These are phyloP conservation scores for Lophochroa leadbeateri DNA, from an alignment of 2,113 vertebrate species.

Conservation along the genomic window DNA sequence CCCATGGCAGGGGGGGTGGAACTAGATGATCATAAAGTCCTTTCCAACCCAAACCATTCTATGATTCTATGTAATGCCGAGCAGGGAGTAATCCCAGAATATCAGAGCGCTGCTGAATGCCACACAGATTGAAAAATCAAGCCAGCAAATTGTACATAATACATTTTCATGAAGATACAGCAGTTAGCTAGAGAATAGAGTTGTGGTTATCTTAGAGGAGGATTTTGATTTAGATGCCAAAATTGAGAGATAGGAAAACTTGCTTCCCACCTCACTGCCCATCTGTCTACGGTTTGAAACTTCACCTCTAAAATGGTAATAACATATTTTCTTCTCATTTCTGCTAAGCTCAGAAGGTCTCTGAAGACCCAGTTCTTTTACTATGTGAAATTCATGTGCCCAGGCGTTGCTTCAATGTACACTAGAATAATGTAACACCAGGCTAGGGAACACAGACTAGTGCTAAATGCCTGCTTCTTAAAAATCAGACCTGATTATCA, in stretches of 20 bases:
- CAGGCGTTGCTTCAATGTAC: background rate
- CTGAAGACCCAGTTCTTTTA: background rate
- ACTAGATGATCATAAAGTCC: background rate
- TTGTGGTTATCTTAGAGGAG: background rate
- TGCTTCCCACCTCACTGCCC: background rate
- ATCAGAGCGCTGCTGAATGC: background rate
- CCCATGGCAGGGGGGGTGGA: background rate
- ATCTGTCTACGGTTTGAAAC: background rate
- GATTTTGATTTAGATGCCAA: background rate
- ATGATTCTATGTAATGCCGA: accelerated
- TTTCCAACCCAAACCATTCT: background rate
- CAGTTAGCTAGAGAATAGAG: background rate
- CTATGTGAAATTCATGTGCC: background rate
- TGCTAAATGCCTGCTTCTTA: background rate
- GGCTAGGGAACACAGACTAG: background rate
- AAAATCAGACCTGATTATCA: background rate
- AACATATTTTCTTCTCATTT: background rate
- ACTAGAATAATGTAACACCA: background rate
- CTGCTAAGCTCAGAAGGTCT: background rate
- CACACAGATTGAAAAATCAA: background rate
- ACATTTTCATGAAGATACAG: background rate
- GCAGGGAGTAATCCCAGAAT: background rate
- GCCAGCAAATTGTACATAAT: background rate
- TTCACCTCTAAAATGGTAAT: background rate
- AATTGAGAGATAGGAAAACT: background rate